Evolutionary conservation across 2,797 vertebrate species (phyloP), one percentile per base, ranked within the genome.

Genomic region (Pelobates cultripes): DNA sequence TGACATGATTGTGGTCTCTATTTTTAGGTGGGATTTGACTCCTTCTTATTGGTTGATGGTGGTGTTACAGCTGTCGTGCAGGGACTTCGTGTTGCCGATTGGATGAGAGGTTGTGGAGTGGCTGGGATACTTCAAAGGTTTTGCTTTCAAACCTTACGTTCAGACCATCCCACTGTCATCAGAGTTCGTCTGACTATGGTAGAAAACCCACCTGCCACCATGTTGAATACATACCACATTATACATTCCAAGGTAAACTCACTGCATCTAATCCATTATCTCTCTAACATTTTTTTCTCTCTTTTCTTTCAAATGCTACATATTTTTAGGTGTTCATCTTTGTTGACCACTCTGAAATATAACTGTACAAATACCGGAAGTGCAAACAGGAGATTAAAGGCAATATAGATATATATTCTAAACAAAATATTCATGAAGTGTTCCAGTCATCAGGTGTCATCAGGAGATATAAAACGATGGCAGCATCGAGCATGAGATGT

Each of bases 21-120:
- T 43, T 43, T 77, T 64, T 86, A 96, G 95, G 94, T 96, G 57
- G 92, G 91, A 4, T 92, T 94, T 85, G 93, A 95, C 87, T 96
- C 93, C 0, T 91, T 92, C 77, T 91, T 89, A 44, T 82, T 92
- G 81, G 94, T 95, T 3, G 93, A 96, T 3, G 87, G 92, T 0
- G 90, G 93, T 0, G 88, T 95, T 80, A 94, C 94, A 0, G 93
- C 93, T 88, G 89, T 94, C 85, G 93, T 95, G 86, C 93, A 96
- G 82, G 94, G 94, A 42, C 91, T 95, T 12, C 91, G 95, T 0
- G 93, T 95, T n/a, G 95, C 93, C 12, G 93, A 94, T 8, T 92
- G 94, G 87, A 92, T 96, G 84, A 87, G 93, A 10, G 93, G 94
- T 2, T 92, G 92, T 68, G 95, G 94, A 0, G 93, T 94, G 82